Percentiles rank a stretch among this genome's conserved stretches.
These are phyloP conservation scores for Exephanes ischioxanthus DNA, from an alignment of 2,888 invertebrate species.

Conservation along the genomic window DNA sequence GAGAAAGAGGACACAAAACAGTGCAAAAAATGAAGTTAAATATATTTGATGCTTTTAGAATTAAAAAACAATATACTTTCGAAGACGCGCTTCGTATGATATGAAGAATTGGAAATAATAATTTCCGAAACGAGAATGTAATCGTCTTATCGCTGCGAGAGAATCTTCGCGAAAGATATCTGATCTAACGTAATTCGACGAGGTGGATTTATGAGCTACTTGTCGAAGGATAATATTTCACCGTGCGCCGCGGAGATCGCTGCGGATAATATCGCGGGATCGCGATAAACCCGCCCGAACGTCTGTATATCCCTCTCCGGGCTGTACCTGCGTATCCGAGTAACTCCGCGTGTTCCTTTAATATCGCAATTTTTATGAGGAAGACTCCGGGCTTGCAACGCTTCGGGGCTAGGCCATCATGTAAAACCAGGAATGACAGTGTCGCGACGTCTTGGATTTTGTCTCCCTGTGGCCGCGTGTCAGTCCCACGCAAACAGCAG, in stretches of 20 bases:
- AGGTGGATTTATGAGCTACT: slow-evolving; percentile 66
- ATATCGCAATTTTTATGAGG: slow-evolving; percentile 66
- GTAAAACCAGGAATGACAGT: slow-evolving; percentile 39
- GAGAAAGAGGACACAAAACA: not conserved
- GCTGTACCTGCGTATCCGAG: slow-evolving; percentile 27
- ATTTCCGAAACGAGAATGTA: slow-evolving; percentile 63
- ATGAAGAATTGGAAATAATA: slow-evolving; percentile 13
- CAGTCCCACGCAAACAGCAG: slow-evolving; percentile 63
- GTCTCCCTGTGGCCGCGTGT: slow-evolving; percentile 40
- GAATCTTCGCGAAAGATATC: slow-evolving; percentile 60
- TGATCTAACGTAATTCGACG: slow-evolving; percentile 61
- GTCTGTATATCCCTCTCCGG: slow-evolving; percentile 65
- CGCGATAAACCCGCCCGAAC: slow-evolving; percentile 64
- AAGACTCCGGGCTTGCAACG: slow-evolving; percentile 46
- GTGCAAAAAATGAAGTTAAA: not conserved
- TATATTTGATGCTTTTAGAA: too few species aligned
- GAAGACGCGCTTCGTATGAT: not conserved
- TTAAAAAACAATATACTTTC: not conserved
- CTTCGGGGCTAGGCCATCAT: slow-evolving; percentile 23
- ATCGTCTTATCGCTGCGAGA: slow-evolving; percentile 56
- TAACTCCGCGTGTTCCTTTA: slow-evolving; percentile 65
- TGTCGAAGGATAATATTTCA: slow-evolving; percentile 68
- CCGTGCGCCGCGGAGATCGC: slow-evolving; percentile 40
- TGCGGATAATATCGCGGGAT: slow-evolving; percentile 66
- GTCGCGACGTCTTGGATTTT: slow-evolving; percentile 33